Conservation (phyloP, 2,888 invertebrate species). For the Copidosoma aretas region DNA sequence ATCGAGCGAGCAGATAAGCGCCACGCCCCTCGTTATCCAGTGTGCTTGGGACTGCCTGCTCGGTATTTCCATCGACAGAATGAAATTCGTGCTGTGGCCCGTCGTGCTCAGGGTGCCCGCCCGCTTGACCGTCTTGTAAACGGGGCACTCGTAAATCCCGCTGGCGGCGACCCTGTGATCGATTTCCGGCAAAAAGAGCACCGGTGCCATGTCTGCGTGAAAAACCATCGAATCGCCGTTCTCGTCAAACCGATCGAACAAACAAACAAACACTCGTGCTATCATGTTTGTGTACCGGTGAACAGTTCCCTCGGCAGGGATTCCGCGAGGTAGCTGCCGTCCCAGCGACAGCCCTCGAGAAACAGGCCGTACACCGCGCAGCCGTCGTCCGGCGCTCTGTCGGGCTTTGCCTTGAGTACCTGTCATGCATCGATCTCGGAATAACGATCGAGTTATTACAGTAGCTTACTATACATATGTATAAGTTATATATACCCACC, state of each 20-base stretch:
- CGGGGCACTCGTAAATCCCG: constrained; percentile 69
- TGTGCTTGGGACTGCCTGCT: constrained; percentile 66
- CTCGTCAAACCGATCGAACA: too few relatives aligned
- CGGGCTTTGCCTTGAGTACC: constrained; percentile 59
- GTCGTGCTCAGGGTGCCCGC: constrained; percentile 73
- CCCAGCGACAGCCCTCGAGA: constrained; percentile 83
- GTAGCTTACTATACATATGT: too few relatives aligned
- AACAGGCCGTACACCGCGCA: constrained; percentile 74
- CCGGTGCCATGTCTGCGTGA: constrained; percentile 72
- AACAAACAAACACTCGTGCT: neutral
- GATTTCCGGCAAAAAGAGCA: constrained; percentile 75
- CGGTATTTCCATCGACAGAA: constrained; percentile 69
- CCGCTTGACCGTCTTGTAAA: constrained; percentile 71
- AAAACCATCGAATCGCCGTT: too few relatives aligned
- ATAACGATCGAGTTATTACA: too few relatives aligned
- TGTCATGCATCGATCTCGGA: constrained; percentile 1
- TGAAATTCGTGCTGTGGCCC: constrained; percentile 75
- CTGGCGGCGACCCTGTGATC: constrained; percentile 64
- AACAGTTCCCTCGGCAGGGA: constrained; percentile 69
- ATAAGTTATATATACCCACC: too few relatives aligned
- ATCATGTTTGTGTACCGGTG: constrained; percentile 64
- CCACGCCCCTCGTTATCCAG: constrained; percentile 72
- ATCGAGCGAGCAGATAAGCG: constrained; percentile 66
- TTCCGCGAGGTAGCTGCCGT: constrained; percentile 64
- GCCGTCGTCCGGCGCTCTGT: constrained; percentile 66